These are phyloP conservation scores for Stegastes partitus DNA, from an alignment of 2,113 vertebrate species.

Conservation along the genomic window DNA sequence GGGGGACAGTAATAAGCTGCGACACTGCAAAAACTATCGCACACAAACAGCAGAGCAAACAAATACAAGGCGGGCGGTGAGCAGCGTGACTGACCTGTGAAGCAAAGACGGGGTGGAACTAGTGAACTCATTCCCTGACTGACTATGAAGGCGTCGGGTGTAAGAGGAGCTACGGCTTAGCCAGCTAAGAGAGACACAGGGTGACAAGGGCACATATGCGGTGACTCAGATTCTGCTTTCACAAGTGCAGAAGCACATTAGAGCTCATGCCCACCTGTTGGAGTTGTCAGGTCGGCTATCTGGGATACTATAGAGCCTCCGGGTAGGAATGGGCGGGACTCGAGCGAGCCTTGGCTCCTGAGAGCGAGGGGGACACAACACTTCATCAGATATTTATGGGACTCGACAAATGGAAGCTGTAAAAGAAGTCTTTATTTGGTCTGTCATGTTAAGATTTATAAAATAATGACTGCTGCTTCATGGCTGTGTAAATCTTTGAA, in stretches of 20 bases:
- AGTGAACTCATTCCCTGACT: constrained; percentile 81
- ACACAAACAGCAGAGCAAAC: constrained; percentile 42
- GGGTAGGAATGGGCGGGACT: constrained; percentile 84
- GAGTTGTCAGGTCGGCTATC: constrained; percentile 81
- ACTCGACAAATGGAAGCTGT: constrained; percentile 1
- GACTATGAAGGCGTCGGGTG: constrained; percentile 84
- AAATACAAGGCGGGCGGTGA: constrained; percentile 28
- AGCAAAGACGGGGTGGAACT: constrained; percentile 82
- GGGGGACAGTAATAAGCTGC: constrained; percentile 23
- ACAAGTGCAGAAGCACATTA: constrained; percentile 9
- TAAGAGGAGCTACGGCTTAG: constrained; percentile 87
- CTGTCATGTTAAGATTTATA: not conserved
- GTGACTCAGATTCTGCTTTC: constrained; percentile 54
- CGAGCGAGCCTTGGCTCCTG: constrained; percentile 86
- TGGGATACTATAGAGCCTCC: constrained; percentile 84
- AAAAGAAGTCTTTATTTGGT: constrained; percentile 44
- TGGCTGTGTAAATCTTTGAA: constrained; percentile 9
- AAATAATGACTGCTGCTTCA: constrained; percentile 2
- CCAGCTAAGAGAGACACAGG: constrained; percentile 77
- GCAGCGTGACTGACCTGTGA: constrained; percentile 82
- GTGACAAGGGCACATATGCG: constrained; percentile 60
- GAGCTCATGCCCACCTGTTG: constrained; percentile 77
- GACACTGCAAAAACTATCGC: constrained; percentile 38
- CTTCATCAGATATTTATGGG: constrained; percentile 30
- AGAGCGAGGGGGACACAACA: not conserved